Conservation (phyloP, 2,797 vertebrate species). For the Trichosurus vulpecula region DNA sequence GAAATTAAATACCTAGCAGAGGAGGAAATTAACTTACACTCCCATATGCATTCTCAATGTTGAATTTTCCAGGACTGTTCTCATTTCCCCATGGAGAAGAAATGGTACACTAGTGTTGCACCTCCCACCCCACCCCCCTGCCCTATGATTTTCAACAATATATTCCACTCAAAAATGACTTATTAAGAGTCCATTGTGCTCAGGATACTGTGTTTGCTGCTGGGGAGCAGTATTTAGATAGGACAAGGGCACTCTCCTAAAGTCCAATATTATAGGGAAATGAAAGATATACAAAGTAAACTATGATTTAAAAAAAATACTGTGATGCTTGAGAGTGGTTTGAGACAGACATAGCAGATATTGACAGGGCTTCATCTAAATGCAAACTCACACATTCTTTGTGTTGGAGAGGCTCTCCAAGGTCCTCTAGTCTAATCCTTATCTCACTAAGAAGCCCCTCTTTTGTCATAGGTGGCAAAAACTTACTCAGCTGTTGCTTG, state of each 20-base stretch:
- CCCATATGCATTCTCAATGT: not conserved
- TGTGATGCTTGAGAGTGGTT: not conserved
- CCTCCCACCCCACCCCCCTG: not conserved
- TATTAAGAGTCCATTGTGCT: not conserved
- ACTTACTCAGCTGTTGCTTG: not conserved
- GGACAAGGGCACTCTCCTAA: not conserved
- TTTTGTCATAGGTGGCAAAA: not conserved
- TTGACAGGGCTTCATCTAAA: not conserved
- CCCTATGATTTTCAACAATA: not conserved
- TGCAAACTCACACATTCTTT: not conserved
- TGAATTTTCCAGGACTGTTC: not conserved
- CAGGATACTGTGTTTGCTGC: not conserved
- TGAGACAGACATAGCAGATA: not conserved
- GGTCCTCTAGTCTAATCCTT: not conserved
- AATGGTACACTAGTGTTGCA: not conserved
- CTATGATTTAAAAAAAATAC: not conserved
- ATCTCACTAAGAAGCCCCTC: not conserved
- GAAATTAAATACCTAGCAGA: not conserved
- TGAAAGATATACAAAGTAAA: not conserved
- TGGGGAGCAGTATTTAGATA: not conserved
- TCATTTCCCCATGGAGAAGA: not conserved
- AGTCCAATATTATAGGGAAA: not conserved
- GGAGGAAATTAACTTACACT: not conserved
- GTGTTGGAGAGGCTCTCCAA: not conserved
- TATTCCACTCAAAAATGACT: not conserved